Evolutionary conservation across 2,113 vertebrate species (phyloP).

Genomic region (Xiphophorus couchianus): DNA sequence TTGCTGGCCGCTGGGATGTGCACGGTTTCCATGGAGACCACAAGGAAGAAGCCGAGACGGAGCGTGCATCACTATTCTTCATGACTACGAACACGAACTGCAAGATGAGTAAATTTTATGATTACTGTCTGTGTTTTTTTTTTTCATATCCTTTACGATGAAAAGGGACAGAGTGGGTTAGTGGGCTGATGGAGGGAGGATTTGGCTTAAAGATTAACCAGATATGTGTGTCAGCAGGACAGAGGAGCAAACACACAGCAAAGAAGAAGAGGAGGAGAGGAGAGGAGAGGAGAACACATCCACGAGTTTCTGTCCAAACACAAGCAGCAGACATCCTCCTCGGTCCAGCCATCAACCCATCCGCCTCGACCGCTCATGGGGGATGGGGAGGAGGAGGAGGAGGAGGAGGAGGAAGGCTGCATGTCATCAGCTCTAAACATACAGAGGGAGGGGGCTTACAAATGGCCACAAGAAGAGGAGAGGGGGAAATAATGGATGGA

Average conservation of each 20-base stretch:
- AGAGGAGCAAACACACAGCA: conserved; percentile 8
- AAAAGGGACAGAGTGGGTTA: conserved; percentile 24
- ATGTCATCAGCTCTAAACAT: conserved; percentile 27
- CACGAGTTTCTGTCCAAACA: not conserved
- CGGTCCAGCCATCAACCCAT: conserved; percentile 23
- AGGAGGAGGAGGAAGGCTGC: not conserved
- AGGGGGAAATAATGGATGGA: not conserved
- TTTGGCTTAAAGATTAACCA: conserved; percentile 58
- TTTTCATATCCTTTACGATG: not conserved
- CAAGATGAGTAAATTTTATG: not conserved
- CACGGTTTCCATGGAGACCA: conserved; percentile 65
- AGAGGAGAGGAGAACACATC: not conserved
- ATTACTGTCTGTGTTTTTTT: not conserved
- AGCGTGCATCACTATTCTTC: conserved; percentile 31
- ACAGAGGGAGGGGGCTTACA: conserved; percentile 26
- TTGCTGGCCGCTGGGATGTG: conserved; percentile 31
- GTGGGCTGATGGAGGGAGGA: conserved; percentile 38
- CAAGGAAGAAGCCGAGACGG: conserved; percentile 22
- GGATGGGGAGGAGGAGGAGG: not conserved
- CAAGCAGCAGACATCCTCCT: not conserved
- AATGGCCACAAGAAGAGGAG: conserved; percentile 33
- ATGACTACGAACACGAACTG: conserved; percentile 12
- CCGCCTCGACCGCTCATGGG: not conserved
- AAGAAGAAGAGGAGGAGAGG: no score
- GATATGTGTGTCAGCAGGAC: conserved; percentile 68